phyloP scores from a whole-genome alignment of 2,113 vertebrate species.

The Chrysochloris asiatica region DNA sequence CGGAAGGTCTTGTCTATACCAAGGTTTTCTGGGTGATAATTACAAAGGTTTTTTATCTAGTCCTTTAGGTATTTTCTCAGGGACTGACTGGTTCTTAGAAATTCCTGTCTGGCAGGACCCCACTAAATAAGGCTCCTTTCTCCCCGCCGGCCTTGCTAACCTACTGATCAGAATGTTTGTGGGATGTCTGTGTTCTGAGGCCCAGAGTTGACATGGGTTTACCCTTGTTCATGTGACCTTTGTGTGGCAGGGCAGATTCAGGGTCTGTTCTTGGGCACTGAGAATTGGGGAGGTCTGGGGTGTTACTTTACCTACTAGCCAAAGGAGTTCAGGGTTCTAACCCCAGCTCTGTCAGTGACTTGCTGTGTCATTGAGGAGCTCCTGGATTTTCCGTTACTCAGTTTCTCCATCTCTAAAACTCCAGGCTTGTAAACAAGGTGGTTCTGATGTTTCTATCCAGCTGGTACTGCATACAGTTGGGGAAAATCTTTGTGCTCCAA shows the following conservation, averaged over 20 bases:
- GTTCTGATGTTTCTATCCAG: background rate
- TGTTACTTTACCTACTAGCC: background rate
- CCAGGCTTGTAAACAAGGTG: background rate
- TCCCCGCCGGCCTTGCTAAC: background rate
- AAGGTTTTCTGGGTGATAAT: background rate
- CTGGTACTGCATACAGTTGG: background rate
- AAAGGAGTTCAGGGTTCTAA: background rate
- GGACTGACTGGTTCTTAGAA: constrained; percentile 12
- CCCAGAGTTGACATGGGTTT: background rate
- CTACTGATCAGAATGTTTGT: background rate
- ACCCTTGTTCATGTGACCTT: background rate
- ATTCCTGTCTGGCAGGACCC: background rate
- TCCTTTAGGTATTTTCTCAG: constrained; percentile 18
- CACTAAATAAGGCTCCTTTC: background rate
- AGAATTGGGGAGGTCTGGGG: background rate
- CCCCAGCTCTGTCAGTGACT: background rate
- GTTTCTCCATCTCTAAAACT: background rate
- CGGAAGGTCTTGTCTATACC: background rate
- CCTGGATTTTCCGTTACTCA: background rate
- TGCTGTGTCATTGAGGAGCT: background rate
- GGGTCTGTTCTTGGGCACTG: background rate
- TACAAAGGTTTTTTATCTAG: background rate
- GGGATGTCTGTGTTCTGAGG: background rate
- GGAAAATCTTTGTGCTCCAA: background rate
- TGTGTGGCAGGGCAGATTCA: background rate